Conservation (phyloP, 2,113 vertebrate species). For the Clarias gariepinus region DNA sequence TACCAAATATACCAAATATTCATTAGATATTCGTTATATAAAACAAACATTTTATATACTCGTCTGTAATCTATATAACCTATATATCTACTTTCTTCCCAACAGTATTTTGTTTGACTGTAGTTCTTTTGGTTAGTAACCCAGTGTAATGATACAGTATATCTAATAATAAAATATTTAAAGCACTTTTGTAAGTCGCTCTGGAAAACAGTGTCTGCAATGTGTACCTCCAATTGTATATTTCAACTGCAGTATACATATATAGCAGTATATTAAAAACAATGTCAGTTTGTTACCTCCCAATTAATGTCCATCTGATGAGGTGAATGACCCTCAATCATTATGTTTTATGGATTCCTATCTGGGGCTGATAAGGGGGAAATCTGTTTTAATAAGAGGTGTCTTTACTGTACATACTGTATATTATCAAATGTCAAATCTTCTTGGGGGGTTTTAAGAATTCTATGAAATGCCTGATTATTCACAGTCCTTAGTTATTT, state of each 20-base stretch:
- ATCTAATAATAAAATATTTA: too few relatives aligned
- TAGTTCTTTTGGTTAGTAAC: too few relatives aligned
- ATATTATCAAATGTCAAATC: neutral
- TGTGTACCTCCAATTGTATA: too few relatives aligned
- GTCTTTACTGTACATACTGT: neutral
- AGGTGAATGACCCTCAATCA: slow-evolving; percentile 83
- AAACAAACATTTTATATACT: too few relatives aligned
- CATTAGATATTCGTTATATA: neutral
- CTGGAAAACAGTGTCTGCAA: too few relatives aligned
- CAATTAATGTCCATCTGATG: slow-evolving; percentile 94
- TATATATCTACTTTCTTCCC: too few relatives aligned
- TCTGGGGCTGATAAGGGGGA: slow-evolving; percentile 82
- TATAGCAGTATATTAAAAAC: neutral
- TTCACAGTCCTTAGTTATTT: neutral
- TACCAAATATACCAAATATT: neutral
- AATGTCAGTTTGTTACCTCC: slow-evolving; percentile 76
- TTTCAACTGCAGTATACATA: neutral
- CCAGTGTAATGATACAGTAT: too few relatives aligned
- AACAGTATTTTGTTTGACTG: too few relatives aligned
- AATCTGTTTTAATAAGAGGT: slow-evolving; percentile 38
- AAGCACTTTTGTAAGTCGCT: too few relatives aligned
- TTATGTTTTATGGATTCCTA: slow-evolving; percentile 88
- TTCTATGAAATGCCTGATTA: neutral
- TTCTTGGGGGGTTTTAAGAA: neutral
- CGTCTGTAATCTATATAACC: too few relatives aligned